A percentile compares a stretch with the other conserved stretches of the same genome.
Conservation (phyloP, 2,888 invertebrate genomes). For the Melikaiella ostensackeni region DNA sequence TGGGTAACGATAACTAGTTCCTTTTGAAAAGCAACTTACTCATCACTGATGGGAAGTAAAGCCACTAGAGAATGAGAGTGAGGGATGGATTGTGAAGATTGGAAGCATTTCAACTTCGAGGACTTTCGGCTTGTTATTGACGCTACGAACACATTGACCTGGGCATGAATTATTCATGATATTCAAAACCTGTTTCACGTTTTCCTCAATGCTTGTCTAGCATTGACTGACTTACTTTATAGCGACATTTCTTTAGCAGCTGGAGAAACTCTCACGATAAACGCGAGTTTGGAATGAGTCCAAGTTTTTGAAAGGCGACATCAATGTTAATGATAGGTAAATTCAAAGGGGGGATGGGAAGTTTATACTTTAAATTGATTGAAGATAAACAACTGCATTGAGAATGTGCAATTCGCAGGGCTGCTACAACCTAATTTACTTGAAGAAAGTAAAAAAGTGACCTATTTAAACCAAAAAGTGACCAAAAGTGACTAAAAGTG, state of each 20-base stretch:
- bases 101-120: slow-evolving; percentile 26
- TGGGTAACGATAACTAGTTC: too few relatives aligned
- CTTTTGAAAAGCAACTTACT: too few relatives aligned
- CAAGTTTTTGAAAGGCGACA: not conserved
- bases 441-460: too few relatives aligned
- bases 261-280: slow-evolving; percentile 10
- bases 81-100: not conserved
- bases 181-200: not conserved
- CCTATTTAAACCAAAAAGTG: too few relatives aligned
- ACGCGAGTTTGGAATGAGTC: not conserved
- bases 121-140: slow-evolving; percentile 21
- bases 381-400: not conserved
- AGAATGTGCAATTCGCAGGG: too few relatives aligned
- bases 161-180: slow-evolving; percentile 31
- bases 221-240: not conserved
- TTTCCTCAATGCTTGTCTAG: slow-evolving; percentile 4
- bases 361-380: not conserved
- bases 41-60: not conserved
- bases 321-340: not conserved
- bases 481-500: too few relatives aligned
- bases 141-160: slow-evolving; percentile 21
- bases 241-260: not conserved
- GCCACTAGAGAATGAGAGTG: slow-evolving; percentile 1
- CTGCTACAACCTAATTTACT: too few relatives aligned
- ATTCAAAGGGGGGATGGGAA: not conserved